phyloP scores from a whole-genome alignment of 2,113 vertebrate genomes.

The Crotophaga sulcirostris region DNA sequence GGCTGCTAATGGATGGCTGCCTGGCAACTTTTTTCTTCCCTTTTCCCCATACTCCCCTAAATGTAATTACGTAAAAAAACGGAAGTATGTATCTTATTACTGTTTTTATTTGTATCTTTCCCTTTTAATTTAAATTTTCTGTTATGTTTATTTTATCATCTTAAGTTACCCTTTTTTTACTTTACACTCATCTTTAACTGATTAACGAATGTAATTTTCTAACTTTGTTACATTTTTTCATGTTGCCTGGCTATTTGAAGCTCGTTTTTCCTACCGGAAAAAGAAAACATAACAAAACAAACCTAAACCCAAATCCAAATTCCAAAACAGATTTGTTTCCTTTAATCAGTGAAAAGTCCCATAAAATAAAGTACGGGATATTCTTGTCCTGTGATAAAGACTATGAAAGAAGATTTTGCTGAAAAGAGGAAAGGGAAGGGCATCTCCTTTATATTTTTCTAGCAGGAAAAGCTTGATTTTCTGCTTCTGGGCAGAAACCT shows the following conservation, averaged over 20 bases:
- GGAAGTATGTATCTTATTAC: background rate
- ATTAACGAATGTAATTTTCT: background rate
- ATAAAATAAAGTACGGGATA: background rate
- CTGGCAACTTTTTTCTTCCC: slow-evolving; percentile 4
- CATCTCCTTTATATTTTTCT: background rate
- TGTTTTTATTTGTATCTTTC: background rate
- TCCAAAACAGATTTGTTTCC: background rate
- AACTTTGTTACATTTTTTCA: background rate
- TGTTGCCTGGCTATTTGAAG: background rate
- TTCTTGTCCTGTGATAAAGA: background rate
- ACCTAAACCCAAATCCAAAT: background rate
- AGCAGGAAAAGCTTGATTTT: background rate
- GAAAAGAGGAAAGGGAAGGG: background rate
- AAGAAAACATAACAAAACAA: background rate
- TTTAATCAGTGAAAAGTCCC: background rate
- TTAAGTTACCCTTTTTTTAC: background rate
- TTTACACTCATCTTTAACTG: background rate
- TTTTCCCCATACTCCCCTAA: background rate
- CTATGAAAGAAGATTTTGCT: background rate
- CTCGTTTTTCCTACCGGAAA: slow-evolving; percentile 7
- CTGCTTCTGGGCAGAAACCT: background rate
- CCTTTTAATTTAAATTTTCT: background rate
- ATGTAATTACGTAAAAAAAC: background rate
- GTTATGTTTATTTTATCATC: background rate
- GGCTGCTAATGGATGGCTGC: background rate